Evolutionary conservation across 2,888 invertebrate species (phyloP).

Genomic region (Ecliptopera silaceata): DNA sequence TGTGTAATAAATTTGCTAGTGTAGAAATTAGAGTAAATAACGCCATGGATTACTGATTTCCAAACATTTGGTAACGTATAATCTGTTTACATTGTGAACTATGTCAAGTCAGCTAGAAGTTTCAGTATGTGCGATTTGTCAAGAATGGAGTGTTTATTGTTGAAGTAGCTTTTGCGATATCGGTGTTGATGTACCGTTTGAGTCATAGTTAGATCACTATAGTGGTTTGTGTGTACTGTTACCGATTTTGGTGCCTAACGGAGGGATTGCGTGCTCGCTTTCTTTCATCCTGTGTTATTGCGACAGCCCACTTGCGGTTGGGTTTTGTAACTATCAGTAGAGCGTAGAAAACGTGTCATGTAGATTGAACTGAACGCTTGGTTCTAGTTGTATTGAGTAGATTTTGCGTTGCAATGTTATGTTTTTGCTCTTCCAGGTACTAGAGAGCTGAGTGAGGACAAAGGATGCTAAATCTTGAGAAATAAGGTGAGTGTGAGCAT

Average conservation of each 20-base stretch:
- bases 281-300: constrained; percentile 43
- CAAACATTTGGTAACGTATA: constrained; percentile 50
- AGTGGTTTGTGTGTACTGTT: constrained; percentile 67
- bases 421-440: constrained; percentile 35
- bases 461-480: constrained; percentile 51
- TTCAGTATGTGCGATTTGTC: constrained; percentile 56
- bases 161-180: constrained; percentile 56
- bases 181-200: constrained; percentile 59
- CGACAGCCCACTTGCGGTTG: constrained; percentile 57
- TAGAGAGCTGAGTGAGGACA: constrained; percentile 41
- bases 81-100: constrained; percentile 78
- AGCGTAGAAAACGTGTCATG: constrained; percentile 80
- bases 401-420: constrained; percentile 41
- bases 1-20: constrained; percentile 40
- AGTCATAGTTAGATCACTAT: too few relatives aligned
- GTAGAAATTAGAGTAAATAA: constrained; percentile 38
- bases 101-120: constrained; percentile 49
- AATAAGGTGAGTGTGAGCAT: constrained; percentile 44
- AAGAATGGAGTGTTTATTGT: constrained; percentile 62
- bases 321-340: constrained; percentile 79
- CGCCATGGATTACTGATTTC: constrained; percentile 43
- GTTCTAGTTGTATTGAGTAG: constrained; percentile 45
- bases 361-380: constrained; percentile 59
- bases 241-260: constrained; percentile 47
- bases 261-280: constrained; percentile 31